Evolutionary conservation across 2,113 vertebrate species (phyloP), one percentile per base, ranked within the genome.

Genomic region (Spheniscus mendiculus): DNA sequence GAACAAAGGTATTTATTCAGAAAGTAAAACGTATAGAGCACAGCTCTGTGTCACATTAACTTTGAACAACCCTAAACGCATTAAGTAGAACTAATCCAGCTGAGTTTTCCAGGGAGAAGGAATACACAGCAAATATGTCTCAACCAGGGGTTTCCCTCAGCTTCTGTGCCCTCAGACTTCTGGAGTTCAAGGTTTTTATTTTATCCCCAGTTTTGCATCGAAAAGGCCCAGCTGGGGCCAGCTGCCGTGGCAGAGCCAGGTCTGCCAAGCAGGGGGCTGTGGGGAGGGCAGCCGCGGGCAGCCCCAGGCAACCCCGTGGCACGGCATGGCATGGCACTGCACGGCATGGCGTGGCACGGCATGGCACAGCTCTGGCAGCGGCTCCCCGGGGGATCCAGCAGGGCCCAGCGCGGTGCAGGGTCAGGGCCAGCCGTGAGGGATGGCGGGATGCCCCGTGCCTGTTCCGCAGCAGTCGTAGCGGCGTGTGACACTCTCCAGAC

Each of bases 261-360:
- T 40, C 73, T 83, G 71, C 55, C 1, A 2, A 52, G 45, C 2
- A 0, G 58, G 11, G 56, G 30, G 23, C 25, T 0, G 3, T 18
- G 50, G 15, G 40, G 14, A 47, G 19, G 26, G 56, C 32, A 44
- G 44, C 50, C 34, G 58, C 17, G 3, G 34, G 70, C 62, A 87
- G 53, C 49, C 20, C 47, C 49, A 23, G 49, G 49, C 36, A 34
- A 22, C 20, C 13, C 30, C 42, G 20, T 7, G 5, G 74, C 53
- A 32, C 1, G 5, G 26, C 47, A 71, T 5, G 0, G 26, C 10
- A 9, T 1, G 3, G 49, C 44, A 47, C 3, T 1, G 62, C 62
- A 34, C 4, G 8, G 15, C 22, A 16, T 6, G 10, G 44, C 15
- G 12, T 1, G 8, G n/a, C 26, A 29, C 9, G 0, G n/a, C 69